Evolutionary conservation across 1,140 invertebrate species (phyloP).

Genomic region (Drosophila punjabiensis): DNA sequence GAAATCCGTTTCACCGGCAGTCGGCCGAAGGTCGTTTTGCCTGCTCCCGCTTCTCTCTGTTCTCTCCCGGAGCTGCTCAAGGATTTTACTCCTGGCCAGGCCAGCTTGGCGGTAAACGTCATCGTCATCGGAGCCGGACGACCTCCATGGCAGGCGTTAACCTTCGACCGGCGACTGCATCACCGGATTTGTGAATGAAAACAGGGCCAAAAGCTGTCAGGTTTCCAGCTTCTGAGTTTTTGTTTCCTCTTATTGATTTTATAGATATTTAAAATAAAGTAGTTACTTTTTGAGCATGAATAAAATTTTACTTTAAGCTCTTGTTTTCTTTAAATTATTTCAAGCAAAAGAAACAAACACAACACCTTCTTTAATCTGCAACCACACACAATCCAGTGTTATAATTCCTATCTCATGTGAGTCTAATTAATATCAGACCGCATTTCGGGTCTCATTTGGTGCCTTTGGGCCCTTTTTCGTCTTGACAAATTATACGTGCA

Average conservation of each 20-base stretch:
- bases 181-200: conserved; percentile 70
- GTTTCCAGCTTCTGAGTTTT: background rate
- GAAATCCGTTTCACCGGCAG: conserved; percentile 28
- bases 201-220: background rate
- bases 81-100: conserved; percentile 60
- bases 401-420: conserved; percentile 11
- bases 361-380: background rate
- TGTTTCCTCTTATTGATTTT: background rate
- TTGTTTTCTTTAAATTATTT: background rate
- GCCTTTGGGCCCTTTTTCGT: conserved; percentile 21
- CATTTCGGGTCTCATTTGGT: background rate
- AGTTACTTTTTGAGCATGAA: no score
- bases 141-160: conserved; percentile 70
- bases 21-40: conserved; percentile 41
- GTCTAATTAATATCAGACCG: conserved; percentile 30
- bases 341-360: background rate
- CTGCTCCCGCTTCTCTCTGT: background rate
- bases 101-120: conserved; percentile 57
- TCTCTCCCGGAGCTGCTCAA: conserved; percentile 56
- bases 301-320: no score
- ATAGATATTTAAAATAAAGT: background rate
- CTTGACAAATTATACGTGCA: conserved; percentile 41
- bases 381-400: no score
- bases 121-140: conserved; percentile 48
- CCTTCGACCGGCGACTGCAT: conserved; percentile 60